phyloP scores from a whole-genome alignment of 2,113 vertebrate genomes.

The Bambusicola thoracicus region DNA sequence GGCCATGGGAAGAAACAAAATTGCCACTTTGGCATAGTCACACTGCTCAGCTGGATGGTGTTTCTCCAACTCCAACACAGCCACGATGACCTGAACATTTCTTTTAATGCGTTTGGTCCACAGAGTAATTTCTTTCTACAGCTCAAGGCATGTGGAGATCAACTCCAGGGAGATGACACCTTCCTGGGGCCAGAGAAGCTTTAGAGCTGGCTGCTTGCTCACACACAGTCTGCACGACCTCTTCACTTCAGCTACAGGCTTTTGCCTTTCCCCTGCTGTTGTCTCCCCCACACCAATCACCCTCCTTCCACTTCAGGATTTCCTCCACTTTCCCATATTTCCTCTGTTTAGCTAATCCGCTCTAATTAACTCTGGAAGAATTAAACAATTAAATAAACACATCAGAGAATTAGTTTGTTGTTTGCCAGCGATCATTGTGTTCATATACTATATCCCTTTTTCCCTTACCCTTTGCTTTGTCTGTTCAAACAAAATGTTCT shows the following conservation, averaged over 20 bases:
- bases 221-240: accelerated
- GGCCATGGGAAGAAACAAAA: not conserved
- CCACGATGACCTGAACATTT: not conserved
- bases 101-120: not conserved
- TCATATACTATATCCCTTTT: not conserved
- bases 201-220: not conserved
- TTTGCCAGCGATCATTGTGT: not conserved
- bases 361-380: not conserved
- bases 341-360: not conserved
- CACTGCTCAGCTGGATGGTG: not conserved
- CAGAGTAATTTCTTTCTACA: not conserved
- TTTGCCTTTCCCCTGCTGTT: not conserved
- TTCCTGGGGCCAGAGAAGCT: not conserved
- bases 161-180: not conserved
- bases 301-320: not conserved
- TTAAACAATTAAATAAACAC: not conserved
- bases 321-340: not conserved
- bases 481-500: not conserved
- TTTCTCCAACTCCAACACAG: not conserved
- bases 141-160: not conserved
- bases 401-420: not conserved
- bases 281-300: not conserved
- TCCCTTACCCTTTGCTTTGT: not conserved
- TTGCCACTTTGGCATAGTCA: not conserved
- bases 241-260: not conserved